These are phyloP conservation scores for Lithophane leautieri DNA, from an alignment of 2,888 invertebrate genomes.

Conservation along the genomic window DNA sequence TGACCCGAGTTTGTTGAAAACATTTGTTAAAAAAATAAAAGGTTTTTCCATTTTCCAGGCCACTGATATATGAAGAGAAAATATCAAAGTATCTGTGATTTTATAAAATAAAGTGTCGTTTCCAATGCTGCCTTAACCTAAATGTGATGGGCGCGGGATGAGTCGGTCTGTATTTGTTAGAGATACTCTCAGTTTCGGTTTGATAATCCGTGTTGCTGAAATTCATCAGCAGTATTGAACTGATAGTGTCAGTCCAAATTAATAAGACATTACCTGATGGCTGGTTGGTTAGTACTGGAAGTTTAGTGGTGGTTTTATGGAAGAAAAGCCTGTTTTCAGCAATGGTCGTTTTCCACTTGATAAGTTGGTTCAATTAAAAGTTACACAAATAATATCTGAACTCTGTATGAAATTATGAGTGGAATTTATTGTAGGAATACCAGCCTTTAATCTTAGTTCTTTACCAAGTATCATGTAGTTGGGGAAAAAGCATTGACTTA, in stretches of 20 bases:
- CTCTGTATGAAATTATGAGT: not conserved
- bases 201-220: not conserved
- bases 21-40: not conserved
- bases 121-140: not conserved
- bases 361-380: not conserved
- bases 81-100: not conserved
- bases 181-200: not conserved
- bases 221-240: not conserved
- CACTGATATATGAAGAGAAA: not conserved
- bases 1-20: not conserved
- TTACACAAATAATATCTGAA: not conserved
- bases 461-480: not conserved
- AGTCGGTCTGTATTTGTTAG: not conserved
- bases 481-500: not conserved
- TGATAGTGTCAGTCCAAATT: not conserved
- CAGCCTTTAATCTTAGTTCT: not conserved
- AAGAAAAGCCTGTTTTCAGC: not conserved
- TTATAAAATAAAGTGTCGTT: not conserved
- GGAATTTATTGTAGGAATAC: not conserved
- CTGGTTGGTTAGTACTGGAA: not conserved
- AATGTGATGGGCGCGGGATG: not conserved
- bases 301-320: not conserved
- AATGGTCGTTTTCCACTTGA: not conserved
- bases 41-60: not conserved
- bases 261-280: not conserved